A percentile compares a stretch with the other conserved stretches of the same genome.
Conservation (phyloP, 2,113 vertebrate species). For the Podilymbus podiceps region DNA sequence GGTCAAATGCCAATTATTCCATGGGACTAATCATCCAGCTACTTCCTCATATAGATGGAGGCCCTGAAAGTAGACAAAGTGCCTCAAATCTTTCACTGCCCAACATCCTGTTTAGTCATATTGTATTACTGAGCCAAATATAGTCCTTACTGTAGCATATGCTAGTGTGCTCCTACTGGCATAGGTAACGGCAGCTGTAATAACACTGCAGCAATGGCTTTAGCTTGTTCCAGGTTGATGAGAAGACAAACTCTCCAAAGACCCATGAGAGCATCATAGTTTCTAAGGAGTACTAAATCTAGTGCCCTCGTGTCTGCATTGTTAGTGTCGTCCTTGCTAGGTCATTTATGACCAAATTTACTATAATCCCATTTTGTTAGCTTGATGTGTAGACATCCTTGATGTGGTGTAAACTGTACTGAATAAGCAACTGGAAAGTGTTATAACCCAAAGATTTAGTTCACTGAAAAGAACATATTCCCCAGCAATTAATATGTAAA, state of each 20-base stretch:
- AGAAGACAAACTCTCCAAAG: not conserved
- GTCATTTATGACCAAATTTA: not conserved
- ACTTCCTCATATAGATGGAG: not conserved
- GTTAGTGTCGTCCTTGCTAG: not conserved
- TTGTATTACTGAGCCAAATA: not conserved
- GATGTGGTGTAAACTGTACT: not conserved
- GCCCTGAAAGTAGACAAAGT: not conserved
- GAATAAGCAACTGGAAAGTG: not conserved
- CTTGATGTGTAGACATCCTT: not conserved
- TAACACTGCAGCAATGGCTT: not conserved
- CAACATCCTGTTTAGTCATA: not conserved
- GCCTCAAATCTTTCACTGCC: not conserved
- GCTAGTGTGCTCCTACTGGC: not conserved
- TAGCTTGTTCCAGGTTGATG: not conserved
- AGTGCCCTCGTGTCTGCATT: not conserved
- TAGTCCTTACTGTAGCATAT: not conserved
- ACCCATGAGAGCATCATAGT: not conserved
- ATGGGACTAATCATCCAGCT: not conserved
- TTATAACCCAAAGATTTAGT: not conserved
- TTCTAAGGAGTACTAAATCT: not conserved
- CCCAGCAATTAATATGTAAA: not conserved
- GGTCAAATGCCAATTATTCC: not conserved
- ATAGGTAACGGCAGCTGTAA: not conserved
- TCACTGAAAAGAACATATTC: not conserved
- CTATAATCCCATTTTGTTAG: not conserved